These are phyloP conservation scores for Condylostylus longicornis DNA, from an alignment of 1,140 invertebrate species.

Conservation along the genomic window DNA sequence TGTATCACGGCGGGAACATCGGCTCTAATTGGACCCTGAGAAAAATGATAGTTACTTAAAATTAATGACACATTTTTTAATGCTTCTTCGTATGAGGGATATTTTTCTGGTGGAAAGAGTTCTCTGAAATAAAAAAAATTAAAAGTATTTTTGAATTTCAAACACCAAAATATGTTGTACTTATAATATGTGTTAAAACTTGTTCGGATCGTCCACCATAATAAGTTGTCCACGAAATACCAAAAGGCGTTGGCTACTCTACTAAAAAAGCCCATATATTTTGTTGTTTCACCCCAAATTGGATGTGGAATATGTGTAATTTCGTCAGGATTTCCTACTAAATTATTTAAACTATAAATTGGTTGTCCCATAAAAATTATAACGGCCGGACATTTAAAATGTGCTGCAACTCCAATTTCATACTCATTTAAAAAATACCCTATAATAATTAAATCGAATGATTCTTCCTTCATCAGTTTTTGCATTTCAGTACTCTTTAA, in stretches of 20 bases:
- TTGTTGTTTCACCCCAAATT: not conserved
- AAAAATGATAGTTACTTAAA: constrained; percentile 21
- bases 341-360: not conserved
- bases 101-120: constrained; percentile 13
- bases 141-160: too few relatives aligned
- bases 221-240: not conserved
- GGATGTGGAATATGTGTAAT: not conserved
- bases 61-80: constrained; percentile 16
- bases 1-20: constrained; percentile 29
- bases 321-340: not conserved
- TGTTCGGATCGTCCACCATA: too few relatives aligned
- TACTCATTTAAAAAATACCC: not conserved
- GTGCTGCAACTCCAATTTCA: not conserved
- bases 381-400: constrained; percentile 1
- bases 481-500: not conserved
- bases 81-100: constrained; percentile 17
- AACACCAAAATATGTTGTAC: too few relatives aligned
- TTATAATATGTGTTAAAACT: too few relatives aligned
- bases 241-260: not conserved
- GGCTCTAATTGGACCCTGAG: constrained; percentile 24
- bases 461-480: not conserved
- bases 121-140: constrained; percentile 6
- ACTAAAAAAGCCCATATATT: not conserved
- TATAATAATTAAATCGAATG: not conserved
- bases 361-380: not conserved